A percentile compares a stretch with the other conserved stretches of the same genome.
These are phyloP conservation scores for Cheilosia grossa DNA, from an alignment of 2,888 invertebrate species.

Conservation along the genomic window DNA sequence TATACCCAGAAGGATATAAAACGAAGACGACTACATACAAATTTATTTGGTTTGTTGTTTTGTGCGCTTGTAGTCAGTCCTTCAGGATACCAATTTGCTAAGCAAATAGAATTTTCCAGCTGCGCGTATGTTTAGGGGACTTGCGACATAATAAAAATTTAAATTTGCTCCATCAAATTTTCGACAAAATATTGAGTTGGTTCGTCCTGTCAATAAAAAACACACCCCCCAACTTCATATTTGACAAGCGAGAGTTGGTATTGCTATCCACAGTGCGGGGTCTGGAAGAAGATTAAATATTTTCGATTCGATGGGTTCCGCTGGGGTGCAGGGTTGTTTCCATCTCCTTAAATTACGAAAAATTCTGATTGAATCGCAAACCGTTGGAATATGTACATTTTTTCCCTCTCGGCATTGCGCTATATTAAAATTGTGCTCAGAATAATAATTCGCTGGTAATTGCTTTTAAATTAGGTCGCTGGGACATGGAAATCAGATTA, in stretches of 20 bases:
- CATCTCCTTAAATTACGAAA: conserved; percentile 56
- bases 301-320: conserved; percentile 32
- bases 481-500: conserved; percentile 73
- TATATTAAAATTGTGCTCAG: conserved; percentile 71
- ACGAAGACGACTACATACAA: conserved; percentile 56
- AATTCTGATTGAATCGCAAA: conserved; percentile 68
- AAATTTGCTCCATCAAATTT: conserved; percentile 75
- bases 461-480: conserved; percentile 75
- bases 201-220: conserved; percentile 61
- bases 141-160: conserved; percentile 74
- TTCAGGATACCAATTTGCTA: conserved; percentile 74
- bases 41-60: conserved; percentile 64
- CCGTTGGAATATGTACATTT: neutral
- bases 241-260: conserved; percentile 58
- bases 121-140: conserved; percentile 61
- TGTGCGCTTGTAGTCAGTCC: conserved; percentile 55
- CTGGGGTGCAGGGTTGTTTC: conserved; percentile 17
- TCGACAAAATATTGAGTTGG: conserved; percentile 70
- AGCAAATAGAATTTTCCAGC: conserved; percentile 74
- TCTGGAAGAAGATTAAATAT: conserved; percentile 48
- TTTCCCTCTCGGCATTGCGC: conserved; percentile 40
- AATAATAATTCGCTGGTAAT: conserved; percentile 74
- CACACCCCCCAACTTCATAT: conserved; percentile 45
- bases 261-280: conserved; percentile 13
- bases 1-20: conserved; percentile 50